Evolutionary conservation across 2,888 invertebrate genomes (phyloP).

Genomic region (Alsophila aescularia): DNA sequence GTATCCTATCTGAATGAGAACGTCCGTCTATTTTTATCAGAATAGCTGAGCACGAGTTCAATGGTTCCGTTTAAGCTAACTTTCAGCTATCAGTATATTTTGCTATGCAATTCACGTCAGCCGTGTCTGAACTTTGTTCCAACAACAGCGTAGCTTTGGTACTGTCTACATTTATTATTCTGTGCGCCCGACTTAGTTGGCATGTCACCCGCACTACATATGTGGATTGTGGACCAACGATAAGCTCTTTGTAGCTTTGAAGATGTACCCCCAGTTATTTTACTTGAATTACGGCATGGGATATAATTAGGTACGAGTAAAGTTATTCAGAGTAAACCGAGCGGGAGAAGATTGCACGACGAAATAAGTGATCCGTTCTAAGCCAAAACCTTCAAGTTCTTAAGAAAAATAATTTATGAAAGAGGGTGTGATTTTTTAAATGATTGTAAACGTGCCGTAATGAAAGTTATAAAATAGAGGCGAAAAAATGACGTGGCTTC

Average conservation of each 20-base stretch:
- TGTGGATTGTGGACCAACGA: conserved; percentile 57
- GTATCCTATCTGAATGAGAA: too few relatives aligned
- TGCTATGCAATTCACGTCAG: neutral
- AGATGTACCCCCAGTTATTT: conserved; percentile 41
- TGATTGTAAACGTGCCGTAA: too few relatives aligned
- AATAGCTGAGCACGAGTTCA: too few relatives aligned
- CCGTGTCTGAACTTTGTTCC: neutral
- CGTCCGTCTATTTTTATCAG: too few relatives aligned
- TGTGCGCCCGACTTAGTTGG: conserved; percentile 53
- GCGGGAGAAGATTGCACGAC: neutral
- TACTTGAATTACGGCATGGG: conserved; percentile 29
- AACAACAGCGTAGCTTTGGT: neutral
- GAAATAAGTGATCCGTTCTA: too few relatives aligned
- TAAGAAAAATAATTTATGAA: too few relatives aligned
- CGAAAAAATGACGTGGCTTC: too few relatives aligned
- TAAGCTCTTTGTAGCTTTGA: conserved; percentile 53
- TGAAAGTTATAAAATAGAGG: too few relatives aligned
- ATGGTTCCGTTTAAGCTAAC: neutral
- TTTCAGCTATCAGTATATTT: neutral
- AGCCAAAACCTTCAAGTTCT: too few relatives aligned
- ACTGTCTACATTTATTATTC: conserved; percentile 13
- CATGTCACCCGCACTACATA: conserved; percentile 64
- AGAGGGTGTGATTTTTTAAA: too few relatives aligned
- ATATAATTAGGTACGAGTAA: conserved; percentile 26
- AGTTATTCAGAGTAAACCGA: conserved; percentile 3